Evolutionary conservation across 2,797 vertebrate species (phyloP).

Genomic region (Sebastolobus altivelis): DNA sequence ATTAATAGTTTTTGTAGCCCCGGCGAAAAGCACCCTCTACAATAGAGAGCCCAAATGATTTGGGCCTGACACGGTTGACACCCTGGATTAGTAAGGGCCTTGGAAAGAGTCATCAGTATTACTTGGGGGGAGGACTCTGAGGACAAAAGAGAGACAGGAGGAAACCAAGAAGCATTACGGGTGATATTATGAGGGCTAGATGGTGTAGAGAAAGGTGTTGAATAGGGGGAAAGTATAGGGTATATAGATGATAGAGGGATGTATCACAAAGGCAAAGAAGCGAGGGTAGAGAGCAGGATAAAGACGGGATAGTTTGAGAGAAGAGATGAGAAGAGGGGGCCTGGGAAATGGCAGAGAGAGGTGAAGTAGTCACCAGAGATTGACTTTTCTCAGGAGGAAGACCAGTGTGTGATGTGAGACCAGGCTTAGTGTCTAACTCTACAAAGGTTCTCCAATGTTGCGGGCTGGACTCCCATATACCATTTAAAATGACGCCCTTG

Average conservation of each 20-base stretch:
- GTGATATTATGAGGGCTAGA: slow-evolving; percentile 50
- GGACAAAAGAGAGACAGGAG: slow-evolving; percentile 54
- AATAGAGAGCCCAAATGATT: slow-evolving; percentile 75
- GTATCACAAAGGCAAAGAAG: slow-evolving; percentile 54
- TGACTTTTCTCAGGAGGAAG: slow-evolving; percentile 62
- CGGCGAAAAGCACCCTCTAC: slow-evolving; percentile 64
- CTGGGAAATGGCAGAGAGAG: slow-evolving; percentile 72
- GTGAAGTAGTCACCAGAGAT: slow-evolving; percentile 60
- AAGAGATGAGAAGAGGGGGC: slow-evolving; percentile 63
- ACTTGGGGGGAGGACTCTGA: slow-evolving; percentile 52
- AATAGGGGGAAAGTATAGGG: slow-evolving; percentile 30
- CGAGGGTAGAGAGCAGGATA: slow-evolving; percentile 49
- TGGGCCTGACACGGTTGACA: slow-evolving; percentile 64
- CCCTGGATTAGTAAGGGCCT: slow-evolving; percentile 67
- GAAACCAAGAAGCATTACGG: slow-evolving; percentile 29
- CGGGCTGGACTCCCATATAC: slow-evolving; percentile 21
- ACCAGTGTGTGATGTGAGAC: slow-evolving; percentile 59
- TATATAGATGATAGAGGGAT: slow-evolving; percentile 56
- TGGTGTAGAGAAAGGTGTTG: slow-evolving; percentile 45
- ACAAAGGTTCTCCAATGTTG: slow-evolving; percentile 47
- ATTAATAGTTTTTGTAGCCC: slow-evolving; percentile 75
- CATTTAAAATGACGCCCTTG: slow-evolving; percentile 24
- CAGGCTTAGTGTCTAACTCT: slow-evolving; percentile 58
- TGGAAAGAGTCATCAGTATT: slow-evolving; percentile 65
- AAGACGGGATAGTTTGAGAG: slow-evolving; percentile 46